These are phyloP conservation scores for Synanthedon vespiformis DNA, from an alignment of 2,888 invertebrate genomes.

Conservation along the genomic window DNA sequence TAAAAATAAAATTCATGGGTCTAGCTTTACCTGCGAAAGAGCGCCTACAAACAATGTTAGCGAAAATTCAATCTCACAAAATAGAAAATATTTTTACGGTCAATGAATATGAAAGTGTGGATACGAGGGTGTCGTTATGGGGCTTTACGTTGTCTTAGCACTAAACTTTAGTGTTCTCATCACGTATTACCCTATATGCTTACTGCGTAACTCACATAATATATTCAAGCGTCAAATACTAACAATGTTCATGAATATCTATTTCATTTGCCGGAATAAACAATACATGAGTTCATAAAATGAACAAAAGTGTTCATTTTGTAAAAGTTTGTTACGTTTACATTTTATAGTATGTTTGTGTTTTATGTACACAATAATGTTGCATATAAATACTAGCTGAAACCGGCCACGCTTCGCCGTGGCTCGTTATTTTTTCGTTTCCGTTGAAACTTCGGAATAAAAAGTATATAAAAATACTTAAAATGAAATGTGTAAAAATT, in stretches of 20 bases:
- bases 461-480: too few relatives aligned
- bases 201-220: background rate
- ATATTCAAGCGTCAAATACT: background rate
- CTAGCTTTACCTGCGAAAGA: slow-evolving; percentile 34
- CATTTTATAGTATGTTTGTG: too few relatives aligned
- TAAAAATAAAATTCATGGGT: slow-evolving; percentile 38
- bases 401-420: too few relatives aligned
- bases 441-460: too few relatives aligned
- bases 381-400: too few relatives aligned
- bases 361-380: too few relatives aligned
- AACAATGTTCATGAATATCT: background rate
- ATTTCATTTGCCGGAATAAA: background rate
- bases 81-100: slow-evolving; percentile 65
- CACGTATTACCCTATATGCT: slow-evolving; percentile 9
- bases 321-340: too few relatives aligned
- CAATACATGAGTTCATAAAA: background rate
- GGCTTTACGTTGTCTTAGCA: slow-evolving; percentile 36
- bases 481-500: too few relatives aligned
- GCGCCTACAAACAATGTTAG: slow-evolving; percentile 58
- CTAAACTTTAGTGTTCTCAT: slow-evolving; percentile 20
- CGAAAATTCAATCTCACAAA: slow-evolving; percentile 61
- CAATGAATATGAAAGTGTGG: slow-evolving; percentile 62
- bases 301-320: slow-evolving; percentile 3
- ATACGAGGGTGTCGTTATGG: slow-evolving; percentile 19
- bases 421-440: too few relatives aligned